These are phyloP conservation scores for Parnassius glacialis DNA, from an alignment of 2,888 invertebrate species.

Conservation along the genomic window DNA sequence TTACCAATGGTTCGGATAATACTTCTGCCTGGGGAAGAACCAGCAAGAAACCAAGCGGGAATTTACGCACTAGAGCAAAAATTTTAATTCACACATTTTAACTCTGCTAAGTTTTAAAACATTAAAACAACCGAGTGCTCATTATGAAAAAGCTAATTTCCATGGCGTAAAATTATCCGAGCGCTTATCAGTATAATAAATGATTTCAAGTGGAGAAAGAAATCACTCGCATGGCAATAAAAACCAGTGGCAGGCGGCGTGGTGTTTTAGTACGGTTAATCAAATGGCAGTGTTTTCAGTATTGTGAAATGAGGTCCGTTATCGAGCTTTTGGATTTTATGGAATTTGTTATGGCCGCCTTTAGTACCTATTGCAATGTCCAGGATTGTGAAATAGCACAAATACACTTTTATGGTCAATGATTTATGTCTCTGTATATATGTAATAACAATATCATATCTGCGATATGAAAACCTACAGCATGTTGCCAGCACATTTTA, in stretches of 20 bases:
- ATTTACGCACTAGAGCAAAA: too few relatives aligned
- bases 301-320: slow-evolving; percentile 42
- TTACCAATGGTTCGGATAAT: too few relatives aligned
- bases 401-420: not conserved
- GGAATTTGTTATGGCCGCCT: slow-evolving; percentile 33
- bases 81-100: too few relatives aligned
- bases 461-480: too few relatives aligned
- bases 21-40: too few relatives aligned
- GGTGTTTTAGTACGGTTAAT: slow-evolving; percentile 28
- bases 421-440: too few relatives aligned
- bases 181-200: slow-evolving; percentile 63
- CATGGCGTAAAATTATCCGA: slow-evolving; percentile 70
- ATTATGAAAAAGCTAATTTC: slow-evolving; percentile 40
- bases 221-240: slow-evolving; percentile 47
- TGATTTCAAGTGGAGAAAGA: slow-evolving; percentile 46
- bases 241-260: slow-evolving; percentile 29
- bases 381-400: slow-evolving; percentile 25
- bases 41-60: too few relatives aligned
- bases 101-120: too few relatives aligned
- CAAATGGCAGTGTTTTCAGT: slow-evolving; percentile 27
- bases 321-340: slow-evolving; percentile 47
- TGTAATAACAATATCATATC: too few relatives aligned
- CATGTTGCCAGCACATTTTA: too few relatives aligned
- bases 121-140: not conserved
- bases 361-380: slow-evolving; percentile 19